Percentiles rank a stretch among this genome's conserved stretches.
phyloP scores from a whole-genome alignment of 2,888 invertebrate genomes.

The Orthonychiurus folsomi region DNA sequence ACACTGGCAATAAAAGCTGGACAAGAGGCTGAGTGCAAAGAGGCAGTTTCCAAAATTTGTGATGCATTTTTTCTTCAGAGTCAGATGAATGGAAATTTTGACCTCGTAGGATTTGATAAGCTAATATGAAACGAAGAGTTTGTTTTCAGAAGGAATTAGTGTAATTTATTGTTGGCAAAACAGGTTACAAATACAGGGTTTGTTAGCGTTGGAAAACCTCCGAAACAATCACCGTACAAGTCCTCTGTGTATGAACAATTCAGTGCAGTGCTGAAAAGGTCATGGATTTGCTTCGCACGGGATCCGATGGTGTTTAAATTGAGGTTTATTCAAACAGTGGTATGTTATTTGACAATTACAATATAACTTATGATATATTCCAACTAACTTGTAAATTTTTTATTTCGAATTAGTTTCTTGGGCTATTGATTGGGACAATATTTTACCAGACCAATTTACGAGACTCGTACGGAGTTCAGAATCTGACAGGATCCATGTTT shows the following conservation, averaged over 20 bases:
- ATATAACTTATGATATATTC: background rate
- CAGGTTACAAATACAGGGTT: too few species aligned
- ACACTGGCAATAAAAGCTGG: constrained; percentile 76
- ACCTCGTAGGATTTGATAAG: too few species aligned
- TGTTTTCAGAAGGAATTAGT: constrained; percentile 10
- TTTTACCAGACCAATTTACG: constrained; percentile 69
- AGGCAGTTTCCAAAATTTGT: constrained; percentile 56
- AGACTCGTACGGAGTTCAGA: constrained; percentile 82
- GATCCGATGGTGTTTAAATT: constrained; percentile 86
- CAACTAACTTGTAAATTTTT: background rate
- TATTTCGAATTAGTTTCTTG: constrained; percentile 62
- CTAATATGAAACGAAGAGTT: constrained; percentile 21
- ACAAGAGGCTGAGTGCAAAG: constrained; percentile 65
- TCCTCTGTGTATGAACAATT: constrained; percentile 83
- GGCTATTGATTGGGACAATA: constrained; percentile 78
- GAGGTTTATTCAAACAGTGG: constrained; percentile 78
- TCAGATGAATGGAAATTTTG: too few species aligned
- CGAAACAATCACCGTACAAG: constrained; percentile 57
- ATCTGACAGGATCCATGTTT: constrained; percentile 85
- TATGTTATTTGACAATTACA: constrained; percentile 48
- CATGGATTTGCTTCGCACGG: constrained; percentile 76
- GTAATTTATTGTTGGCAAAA: too few species aligned
- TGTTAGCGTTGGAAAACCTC: constrained; percentile 41
- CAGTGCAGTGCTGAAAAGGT: constrained; percentile 77
- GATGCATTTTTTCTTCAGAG: constrained; percentile 3